These are phyloP conservation scores for Volucella zonaria DNA, from an alignment of 2,888 invertebrate species.

Conservation along the genomic window DNA sequence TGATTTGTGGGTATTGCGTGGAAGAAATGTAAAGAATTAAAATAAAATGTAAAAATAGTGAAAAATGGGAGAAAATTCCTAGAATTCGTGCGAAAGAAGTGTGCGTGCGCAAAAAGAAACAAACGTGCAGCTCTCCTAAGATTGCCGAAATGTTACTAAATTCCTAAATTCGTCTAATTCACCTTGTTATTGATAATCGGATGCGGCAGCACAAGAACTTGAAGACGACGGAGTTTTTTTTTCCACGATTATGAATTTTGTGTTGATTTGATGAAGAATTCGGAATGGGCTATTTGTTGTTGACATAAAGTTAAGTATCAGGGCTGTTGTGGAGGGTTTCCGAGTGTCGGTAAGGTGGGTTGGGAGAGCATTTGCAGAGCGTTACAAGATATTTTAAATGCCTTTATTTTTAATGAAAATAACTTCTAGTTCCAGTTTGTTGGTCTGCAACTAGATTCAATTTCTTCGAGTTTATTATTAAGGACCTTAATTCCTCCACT, in stretches of 20 bases:
- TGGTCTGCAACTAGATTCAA: no score
- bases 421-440: no score
- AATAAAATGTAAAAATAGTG: background rate
- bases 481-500: no score
- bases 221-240: slow-evolving; percentile 3
- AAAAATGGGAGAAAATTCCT: background rate
- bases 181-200: slow-evolving; percentile 39
- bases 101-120: slow-evolving; percentile 12
- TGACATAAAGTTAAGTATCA: background rate
- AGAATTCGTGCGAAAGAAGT: background rate
- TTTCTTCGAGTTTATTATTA: no score
- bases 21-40: background rate
- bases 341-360: slow-evolving; percentile 1
- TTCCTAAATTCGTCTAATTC: slow-evolving; percentile 40
- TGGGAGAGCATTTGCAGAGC: no score
- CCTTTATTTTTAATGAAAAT: background rate
- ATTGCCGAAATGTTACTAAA: slow-evolving; percentile 39
- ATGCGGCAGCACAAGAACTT: slow-evolving; percentile 16
- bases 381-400: no score
- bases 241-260: background rate
- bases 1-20: background rate
- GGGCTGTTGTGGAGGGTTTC: background rate
- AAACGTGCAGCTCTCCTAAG: slow-evolving; percentile 3
- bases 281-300: background rate
- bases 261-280: slow-evolving; percentile 27